These are phyloP conservation scores for Lasioglossum marginatum DNA, from an alignment of 2,888 invertebrate species.

Conservation along the genomic window DNA sequence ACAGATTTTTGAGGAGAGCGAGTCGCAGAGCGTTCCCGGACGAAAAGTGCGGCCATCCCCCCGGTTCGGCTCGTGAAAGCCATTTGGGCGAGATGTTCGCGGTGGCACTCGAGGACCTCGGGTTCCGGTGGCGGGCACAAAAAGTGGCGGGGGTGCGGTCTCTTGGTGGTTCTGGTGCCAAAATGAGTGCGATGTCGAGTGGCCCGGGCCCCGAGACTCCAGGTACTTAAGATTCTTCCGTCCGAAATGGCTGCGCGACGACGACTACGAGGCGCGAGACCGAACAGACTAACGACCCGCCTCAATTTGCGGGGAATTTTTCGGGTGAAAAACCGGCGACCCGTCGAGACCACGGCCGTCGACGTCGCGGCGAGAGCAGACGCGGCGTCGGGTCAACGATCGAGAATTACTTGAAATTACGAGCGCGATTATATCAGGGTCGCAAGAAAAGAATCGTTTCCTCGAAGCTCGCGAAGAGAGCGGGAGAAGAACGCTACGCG, in stretches of 20 bases:
- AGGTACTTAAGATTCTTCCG: constrained; percentile 57
- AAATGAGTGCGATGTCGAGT: constrained; percentile 53
- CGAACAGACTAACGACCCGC: constrained; percentile 35
- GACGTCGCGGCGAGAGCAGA: neutral
- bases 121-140: constrained; percentile 36
- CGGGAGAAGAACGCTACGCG: neutral
- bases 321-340: constrained; percentile 16
- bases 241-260: constrained; percentile 49
- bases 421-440: neutral
- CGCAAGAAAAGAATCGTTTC: neutral
- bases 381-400: constrained; percentile 28
- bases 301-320: constrained; percentile 34
- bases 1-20: neutral
- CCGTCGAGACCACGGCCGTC: constrained; percentile 4
- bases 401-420: neutral
- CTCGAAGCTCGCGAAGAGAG: neutral
- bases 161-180: constrained; percentile 48
- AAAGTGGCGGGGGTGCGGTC: constrained; percentile 43
- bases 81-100: constrained; percentile 56
- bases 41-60: constrained; percentile 29
- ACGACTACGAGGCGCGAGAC: constrained; percentile 29
- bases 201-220: constrained; percentile 34
- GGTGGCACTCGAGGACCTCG: constrained; percentile 45
- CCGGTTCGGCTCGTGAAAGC: constrained; percentile 31
- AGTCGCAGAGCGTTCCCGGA: constrained; percentile 30